Evolutionary conservation across 2,113 vertebrate species (phyloP), one percentile per base, ranked within the genome.

Genomic region (Chlamydotis undulata): DNA sequence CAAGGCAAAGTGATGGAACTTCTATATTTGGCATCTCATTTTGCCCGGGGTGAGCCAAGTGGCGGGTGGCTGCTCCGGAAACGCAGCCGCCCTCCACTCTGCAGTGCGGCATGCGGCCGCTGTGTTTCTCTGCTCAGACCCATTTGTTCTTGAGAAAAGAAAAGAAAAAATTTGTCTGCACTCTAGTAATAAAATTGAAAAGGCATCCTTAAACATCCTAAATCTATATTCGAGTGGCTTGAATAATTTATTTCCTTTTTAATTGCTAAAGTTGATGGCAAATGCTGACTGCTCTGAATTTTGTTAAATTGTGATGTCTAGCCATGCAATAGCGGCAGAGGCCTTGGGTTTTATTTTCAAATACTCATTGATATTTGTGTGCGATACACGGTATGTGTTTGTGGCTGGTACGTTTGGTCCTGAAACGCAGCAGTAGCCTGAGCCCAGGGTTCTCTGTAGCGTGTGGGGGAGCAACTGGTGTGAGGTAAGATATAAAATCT

Each of bases 201-300:
- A 65, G 26, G 47, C 4, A 0, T 53, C 45, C 26, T 50, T 70
- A 47, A 47, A 41, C 0, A 0, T 67, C 55, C n/a, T 37, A 49
- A 52, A 80, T 65, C 68, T 70, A 2, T 35, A 41, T 60, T 65
- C 41, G 59, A 37, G 31, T 39, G 29, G 35, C 41, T 89, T 80
- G 57, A 84, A 64, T 64, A 64, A 64, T 68, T 60, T 33, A 22
- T 64, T 79, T 49, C 41, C 24, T 71, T 89, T 85, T 77, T 77
- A 76, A 56, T 73, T 67, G 21, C 45, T 82, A 8, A 55, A 31
- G n/a, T 52, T 45, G 65, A 45, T 33, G 47, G 59, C n/a, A 55
- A 9, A 29, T 67, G 59, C 25, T 63, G 59, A 19, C 33, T 74
- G 31, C 55, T 82, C 29, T 53, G 7, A 7, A 37, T 85, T 70